Base-by-base conservation (phyloP, 2,113 vertebrate species). In the Rhinichthys klamathensis region DNA sequence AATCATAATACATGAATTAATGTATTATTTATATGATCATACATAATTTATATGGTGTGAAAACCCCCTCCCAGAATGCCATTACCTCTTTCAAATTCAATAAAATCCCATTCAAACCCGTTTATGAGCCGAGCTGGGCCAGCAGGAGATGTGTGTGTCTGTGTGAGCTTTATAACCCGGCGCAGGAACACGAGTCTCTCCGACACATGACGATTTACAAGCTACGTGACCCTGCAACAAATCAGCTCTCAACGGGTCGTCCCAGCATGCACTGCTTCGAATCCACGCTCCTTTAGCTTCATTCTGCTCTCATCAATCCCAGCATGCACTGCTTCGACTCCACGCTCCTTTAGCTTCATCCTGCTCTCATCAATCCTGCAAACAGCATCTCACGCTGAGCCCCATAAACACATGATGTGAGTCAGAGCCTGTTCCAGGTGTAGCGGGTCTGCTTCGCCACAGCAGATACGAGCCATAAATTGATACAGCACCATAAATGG, bases 401-500 rank as follows among this genome's bases (percentile, higher is more conserved):
- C 21, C 15, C 78, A 86, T 13, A 51, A 38, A 56, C 18, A 75
- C 27, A 67, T 41, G 54, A 72, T 70, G 80, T 10, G 80, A 72
- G 44, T 25, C 27, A 13, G 49, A 15, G 46, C 46, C 63, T 32
- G 61, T 67, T 49, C 32, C 44, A 82, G 80, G 65, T 21, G 51
- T 18, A 7, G 49, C 9, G 15, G 75, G 25, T 78, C 75, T 63
- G 32, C 35, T 23, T 11, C 58, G 13, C 46, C 12, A 15, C 41
- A 35, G 77, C 44, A 85, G 63, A 81, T 70, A 73, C 44, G 27
- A 85, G 84, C 58, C 80, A 67, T 78, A 74, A 86, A 74, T 72
- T 88, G 80, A 85, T 84, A 87, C 58, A 44, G 80, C 38, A 27
- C 61, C 72, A 83, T 85, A 86, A 86, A 87, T 86, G 76, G 82